Base-by-base conservation (phyloP, 2,797 vertebrate species). In the Leontocebus nigricollis region DNA sequence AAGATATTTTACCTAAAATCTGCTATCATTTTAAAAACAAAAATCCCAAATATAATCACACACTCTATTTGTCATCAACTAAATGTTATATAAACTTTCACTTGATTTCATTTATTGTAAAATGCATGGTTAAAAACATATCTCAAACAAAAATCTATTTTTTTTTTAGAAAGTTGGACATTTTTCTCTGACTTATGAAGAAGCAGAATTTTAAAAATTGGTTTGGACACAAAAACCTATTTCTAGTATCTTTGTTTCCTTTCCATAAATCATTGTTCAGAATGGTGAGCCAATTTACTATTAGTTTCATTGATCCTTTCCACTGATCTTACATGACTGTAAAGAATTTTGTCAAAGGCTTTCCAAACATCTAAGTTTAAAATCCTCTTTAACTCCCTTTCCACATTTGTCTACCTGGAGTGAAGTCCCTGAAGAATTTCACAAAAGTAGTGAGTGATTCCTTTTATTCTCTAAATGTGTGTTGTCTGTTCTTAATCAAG, bases 401-500 rank as follows among this genome's bases (percentile, higher is more conserved):
- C 73, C 96, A 79, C 72, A 97, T 77, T 73, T 97, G 77, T 97
- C 97, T 97, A 96, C 87, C 48, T 96, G 94, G 76, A 91, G 93
- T 73, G 79, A 33, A 96, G 95, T 98, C 93, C 94, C 95, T 97
- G 82, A 97, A 93, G 57, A 90, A 84, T 97, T 96, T 96, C 95
- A 97, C 88, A 94, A 93, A 97, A 22, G 79, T 80, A 97, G 46
- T 30, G 92, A 97, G 89, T 41, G 36, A 90, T 79, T 96, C 85
- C 73, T 97, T 97, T 77, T 17, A 88, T 98, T 97, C 82, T 90
- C 52, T 83, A 94, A 97, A 98, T 80, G 39, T 59, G 0, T 94
- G 95, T 97, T 97, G 98, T 98, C 94, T 98, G 48, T 91, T 98
- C 93, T 87, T 97, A 98, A 98, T 98, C 97, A 98, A 96, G 93